Conservation (phyloP, 2,888 invertebrate species). For the Stictocephala bisonia region DNA sequence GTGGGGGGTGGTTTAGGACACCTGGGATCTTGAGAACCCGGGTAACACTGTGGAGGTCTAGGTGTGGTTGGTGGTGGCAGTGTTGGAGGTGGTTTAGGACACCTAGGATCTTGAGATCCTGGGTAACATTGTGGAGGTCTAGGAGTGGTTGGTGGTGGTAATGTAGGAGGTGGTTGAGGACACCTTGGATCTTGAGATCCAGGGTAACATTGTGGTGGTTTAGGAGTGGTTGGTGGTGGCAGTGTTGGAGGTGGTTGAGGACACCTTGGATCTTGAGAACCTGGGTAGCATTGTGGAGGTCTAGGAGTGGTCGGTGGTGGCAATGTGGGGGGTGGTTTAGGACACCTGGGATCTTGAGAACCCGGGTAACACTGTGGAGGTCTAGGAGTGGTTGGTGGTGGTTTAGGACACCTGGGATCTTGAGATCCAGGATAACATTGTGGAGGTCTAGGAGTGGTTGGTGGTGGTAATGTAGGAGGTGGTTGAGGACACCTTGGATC, state of each 20-base stretch:
- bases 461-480: constrained; percentile 59
- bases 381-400: constrained; percentile 43
- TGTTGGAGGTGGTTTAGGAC: not conserved
- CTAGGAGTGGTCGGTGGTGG: constrained; percentile 37
- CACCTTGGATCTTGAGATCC: not conserved
- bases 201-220: constrained; percentile 3
- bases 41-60: constrained; percentile 60
- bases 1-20: constrained; percentile 58
- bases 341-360: constrained; percentile 62
- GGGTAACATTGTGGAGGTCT: constrained; percentile 8
- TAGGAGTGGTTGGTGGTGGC: constrained; percentile 54
- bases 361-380: constrained; percentile 62
- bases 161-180: no score
- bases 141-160: not conserved
- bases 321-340: constrained; percentile 48
- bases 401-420: constrained; percentile 62
- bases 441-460: constrained; percentile 59
- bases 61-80: constrained; percentile 29
- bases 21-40: constrained; percentile 62
- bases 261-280: constrained; percentile 61
- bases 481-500: constrained; percentile 64
- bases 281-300: constrained; percentile 62
- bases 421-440: constrained; percentile 62
- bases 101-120: not conserved
- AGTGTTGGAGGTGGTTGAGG: constrained; percentile 54